Evolutionary conservation across 2,797 vertebrate species (phyloP).

Genomic region (Paratrypauchen microcephalus): DNA sequence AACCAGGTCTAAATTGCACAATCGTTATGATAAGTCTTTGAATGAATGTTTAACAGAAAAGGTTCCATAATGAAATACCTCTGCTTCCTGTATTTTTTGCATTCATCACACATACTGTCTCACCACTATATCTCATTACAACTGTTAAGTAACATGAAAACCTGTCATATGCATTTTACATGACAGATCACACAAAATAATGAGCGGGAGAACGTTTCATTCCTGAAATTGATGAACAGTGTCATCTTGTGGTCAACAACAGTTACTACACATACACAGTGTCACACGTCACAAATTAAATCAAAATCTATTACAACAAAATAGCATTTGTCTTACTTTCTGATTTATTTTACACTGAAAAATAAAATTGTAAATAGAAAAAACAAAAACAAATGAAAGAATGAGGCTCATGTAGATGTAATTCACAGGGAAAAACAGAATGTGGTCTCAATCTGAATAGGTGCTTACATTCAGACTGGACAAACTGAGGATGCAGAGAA

Average conservation of each 20-base stretch:
- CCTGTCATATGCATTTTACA: background rate
- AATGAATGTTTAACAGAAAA: too few species aligned
- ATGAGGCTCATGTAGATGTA: background rate
- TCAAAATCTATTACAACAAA: background rate
- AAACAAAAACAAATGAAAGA: background rate
- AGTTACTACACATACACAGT: slow-evolving; percentile 47
- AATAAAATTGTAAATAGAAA: background rate
- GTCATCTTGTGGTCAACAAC: slow-evolving; percentile 52
- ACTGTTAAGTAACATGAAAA: too few species aligned
- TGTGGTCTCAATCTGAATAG: slow-evolving; percentile 43
- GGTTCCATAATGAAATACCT: too few species aligned
- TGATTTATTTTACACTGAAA: background rate
- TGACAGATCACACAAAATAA: background rate
- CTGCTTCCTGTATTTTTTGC: too few species aligned
- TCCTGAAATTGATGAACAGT: slow-evolving; percentile 46
- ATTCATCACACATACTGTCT: too few species aligned
- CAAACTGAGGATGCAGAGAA: slow-evolving; percentile 93
- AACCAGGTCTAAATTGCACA: too few species aligned
- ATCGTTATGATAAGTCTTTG: too few species aligned
- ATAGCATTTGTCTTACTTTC: background rate
- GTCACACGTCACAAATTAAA: background rate
- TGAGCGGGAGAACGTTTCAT: background rate
- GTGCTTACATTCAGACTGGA: slow-evolving; percentile 95
- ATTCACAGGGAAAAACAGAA: slow-evolving; percentile 9
- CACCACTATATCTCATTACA: too few species aligned